Evolutionary conservation across 2,888 invertebrate species (phyloP), one percentile per base, ranked within the genome.

Genomic region (Macrosiphum euphorbiae): DNA sequence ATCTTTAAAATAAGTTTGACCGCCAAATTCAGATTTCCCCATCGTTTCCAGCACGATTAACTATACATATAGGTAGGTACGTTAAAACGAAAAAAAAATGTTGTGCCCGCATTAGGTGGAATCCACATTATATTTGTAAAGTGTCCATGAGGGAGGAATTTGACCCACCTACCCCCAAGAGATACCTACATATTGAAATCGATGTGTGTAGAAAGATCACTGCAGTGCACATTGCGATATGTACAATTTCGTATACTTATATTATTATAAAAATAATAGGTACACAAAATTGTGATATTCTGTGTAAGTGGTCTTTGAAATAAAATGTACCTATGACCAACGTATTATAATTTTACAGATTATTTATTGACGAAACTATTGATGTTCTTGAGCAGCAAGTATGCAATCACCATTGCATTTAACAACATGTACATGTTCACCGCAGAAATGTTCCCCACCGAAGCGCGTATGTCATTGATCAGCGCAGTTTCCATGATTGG

Each of bases 321-420:
- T 35, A 35, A 20, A 78, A 55, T 55, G 20, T 20, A 20, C 52
- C 52, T 55, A 55, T 13, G 55, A 78, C 16, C 20, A 5, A 78
- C 7, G 20, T 78, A 35, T n/a, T 11, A 35, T 78, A 35, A 20
- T 35, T 24, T 94, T 94, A 10, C 90, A 95, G 95, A 47, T 85
- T 41, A 58, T 10, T 95, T 95, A 0, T 96, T 84, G 94, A 58
- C 95, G 16, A 95, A 95, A 41, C 95, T 96, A 10, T 93, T 95
- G 10, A 95, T 96, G 84, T 96, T 96, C 47, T 95, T 96, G 94
- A 91, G 96, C n/a, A 96, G 96, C 26, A 96, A 96, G 94, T 96
- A 96, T 94, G 95, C 95, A 35, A 96, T 96, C 35, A 95, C 96
- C 13, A 95, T 95, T 11, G 95, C 96, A 0, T 96, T 96, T 24